Evolutionary conservation across 2,888 invertebrate genomes (phyloP), one percentile per base, ranked within the genome.

Genomic region (Scaptodrosophila latifasciaeformis): DNA sequence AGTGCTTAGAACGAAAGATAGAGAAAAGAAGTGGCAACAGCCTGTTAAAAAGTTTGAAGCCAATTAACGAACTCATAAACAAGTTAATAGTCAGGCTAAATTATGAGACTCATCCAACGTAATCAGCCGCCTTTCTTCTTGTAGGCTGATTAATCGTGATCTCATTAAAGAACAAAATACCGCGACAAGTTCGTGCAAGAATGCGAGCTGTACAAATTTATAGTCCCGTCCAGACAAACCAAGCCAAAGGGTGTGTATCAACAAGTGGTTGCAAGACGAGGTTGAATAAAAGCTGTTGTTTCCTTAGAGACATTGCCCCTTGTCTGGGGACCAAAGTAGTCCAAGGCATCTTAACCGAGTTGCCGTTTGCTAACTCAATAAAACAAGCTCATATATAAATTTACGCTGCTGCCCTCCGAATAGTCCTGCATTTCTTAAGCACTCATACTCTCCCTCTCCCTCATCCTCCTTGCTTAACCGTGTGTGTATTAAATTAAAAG

Each of bases 121-220:
- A n/a, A n/a, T n/a, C 37, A 10, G 7, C 37, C 18, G 37, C 2
- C 15, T 18, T 7, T 15, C 37, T 13, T 37, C 34, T 34, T 6
- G 34, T 34, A 50, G 44, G 44, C 59, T 65, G 78, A 65, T 65
- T 71, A 79, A 78, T 74, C 76, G 81, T 78, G 79, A 79, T 76
- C 81, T 71, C 71, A 78, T 79, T 79, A 67, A 67, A 53, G 58
- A 40, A 51, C 51, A 58, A 60, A 60, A 56, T 49, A 54, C 44
- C 64, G 62, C 62, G 63, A 57, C 35, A 57, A 29, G 64, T 53
- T 74, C 74, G 71, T 78, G 78, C 62, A 15, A 58, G 70, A 75
- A 65, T 74, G 61, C 50, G 57, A 29, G 37, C 6, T 13, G 49
- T 61, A 59, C 63, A 56, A 69, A 67, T 70, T 67, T 67, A 70